Percentiles rank a stretch among this genome's conserved stretches.
These are phyloP conservation scores for Scomberomorus guttatus DNA, from an alignment of 2,797 vertebrate genomes.

Conservation along the genomic window DNA sequence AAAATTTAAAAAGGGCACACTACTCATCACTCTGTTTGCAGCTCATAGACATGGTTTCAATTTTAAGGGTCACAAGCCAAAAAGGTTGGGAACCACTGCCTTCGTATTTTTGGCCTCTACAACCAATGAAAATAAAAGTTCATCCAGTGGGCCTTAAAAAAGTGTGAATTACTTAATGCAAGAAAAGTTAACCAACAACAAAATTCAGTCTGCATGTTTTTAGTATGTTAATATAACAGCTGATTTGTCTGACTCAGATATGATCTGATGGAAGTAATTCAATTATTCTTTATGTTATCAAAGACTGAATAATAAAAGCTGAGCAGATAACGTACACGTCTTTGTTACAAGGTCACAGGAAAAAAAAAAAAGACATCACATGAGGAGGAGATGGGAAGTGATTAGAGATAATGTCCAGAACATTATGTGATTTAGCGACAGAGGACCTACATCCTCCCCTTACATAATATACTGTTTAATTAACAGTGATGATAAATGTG, in stretches of 20 bases:
- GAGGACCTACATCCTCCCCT: neutral
- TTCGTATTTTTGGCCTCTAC: neutral
- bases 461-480: neutral
- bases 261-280: constrained; percentile 22
- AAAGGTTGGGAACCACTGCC: neutral
- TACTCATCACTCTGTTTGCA: too few species aligned
- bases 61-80: neutral
- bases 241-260: neutral
- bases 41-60: neutral
- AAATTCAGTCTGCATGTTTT: neutral
- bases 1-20: too few species aligned
- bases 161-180: too few species aligned
- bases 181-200: too few species aligned
- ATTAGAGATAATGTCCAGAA: neutral
- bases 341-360: neutral
- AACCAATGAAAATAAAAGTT: too few species aligned
- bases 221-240: neutral
- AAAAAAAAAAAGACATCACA: neutral
- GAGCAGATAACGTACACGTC: neutral
- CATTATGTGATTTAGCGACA: neutral
- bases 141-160: too few species aligned
- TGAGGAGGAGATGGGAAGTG: neutral
- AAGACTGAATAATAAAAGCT: constrained; percentile 10
- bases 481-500: neutral
- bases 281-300: constrained; percentile 17